Base-by-base conservation (phyloP, 2,888 invertebrate species). In the Erpobdella octoculata region DNA sequence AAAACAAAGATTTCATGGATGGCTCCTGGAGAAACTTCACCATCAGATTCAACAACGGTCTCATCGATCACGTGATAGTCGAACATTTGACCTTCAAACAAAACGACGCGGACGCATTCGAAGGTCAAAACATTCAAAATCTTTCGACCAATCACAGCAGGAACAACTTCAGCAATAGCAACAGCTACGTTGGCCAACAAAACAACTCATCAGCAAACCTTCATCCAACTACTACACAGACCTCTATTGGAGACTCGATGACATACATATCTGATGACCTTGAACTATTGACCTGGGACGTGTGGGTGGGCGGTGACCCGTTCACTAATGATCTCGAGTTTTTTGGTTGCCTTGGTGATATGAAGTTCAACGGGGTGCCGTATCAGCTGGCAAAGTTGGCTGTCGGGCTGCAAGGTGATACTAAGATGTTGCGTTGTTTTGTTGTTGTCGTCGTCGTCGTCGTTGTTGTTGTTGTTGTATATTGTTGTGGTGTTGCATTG, bases 1-100 rank as follows among this genome's bases (percentile, higher is more conserved):
- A 15, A 53, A 3, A 12, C 21, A 6, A 53, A 53, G 31, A 36
- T 65, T 37, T 18, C 31, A 82, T 89, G 93, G 68, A 93, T 93
- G 82, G 74, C 0, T 37, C 31, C 15, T 66, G 66, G 66, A 37
- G 38, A 28, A 66, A 66, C 66, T 21, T 66, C 8, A 66, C 41
- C 41, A 38, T 66, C 9, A 36, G 31, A 25, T 28, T 41, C n/a
- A 41, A 37, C n/a, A 12, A 38, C 1, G 35, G 66, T 18, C n/a
- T 37, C 38, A 25, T 66, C 36, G 46, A 38, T 18, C 38, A 41
- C 46, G 41, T 41, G 25, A 31, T 25, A 3, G 66, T 66, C 21
- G 25, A 31, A n/a, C 37, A 66, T 25, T n/a, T 66, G 37, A 66
- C 66, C 0, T 66, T 31, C 25, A 37, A n/a, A 18, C 35, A 25